Evolutionary conservation across 2,797 vertebrate species (phyloP).

Genomic region (Taeniopygia guttata): DNA sequence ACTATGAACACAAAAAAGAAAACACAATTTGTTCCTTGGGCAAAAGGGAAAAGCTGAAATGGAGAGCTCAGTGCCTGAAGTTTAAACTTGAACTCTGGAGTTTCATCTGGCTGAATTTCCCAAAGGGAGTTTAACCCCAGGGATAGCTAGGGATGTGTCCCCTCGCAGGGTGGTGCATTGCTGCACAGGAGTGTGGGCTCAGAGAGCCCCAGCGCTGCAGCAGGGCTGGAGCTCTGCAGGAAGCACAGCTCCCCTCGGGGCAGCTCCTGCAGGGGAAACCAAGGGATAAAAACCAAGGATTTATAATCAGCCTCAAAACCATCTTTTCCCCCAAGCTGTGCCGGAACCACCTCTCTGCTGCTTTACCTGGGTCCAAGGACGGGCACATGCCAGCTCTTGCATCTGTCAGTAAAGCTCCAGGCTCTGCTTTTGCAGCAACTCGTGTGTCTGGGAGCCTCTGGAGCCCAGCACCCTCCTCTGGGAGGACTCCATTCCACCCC

Average conservation of each 20-base stretch:
- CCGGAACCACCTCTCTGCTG: not conserved
- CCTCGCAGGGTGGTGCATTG: fast-evolving
- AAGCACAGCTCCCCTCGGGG: not conserved
- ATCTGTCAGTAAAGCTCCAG: not conserved
- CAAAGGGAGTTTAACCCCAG: fast-evolving
- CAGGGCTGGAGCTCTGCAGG: not conserved
- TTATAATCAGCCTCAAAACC: not conserved
- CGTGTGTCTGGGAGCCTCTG: not conserved
- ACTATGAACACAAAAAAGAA: not conserved
- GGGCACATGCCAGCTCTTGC: fast-evolving
- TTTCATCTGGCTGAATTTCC: not conserved
- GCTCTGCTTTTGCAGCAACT: not conserved
- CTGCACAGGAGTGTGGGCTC: fast-evolving
- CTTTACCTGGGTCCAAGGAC: not conserved
- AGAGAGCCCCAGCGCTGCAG: not conserved
- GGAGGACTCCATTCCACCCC: fast-evolving
- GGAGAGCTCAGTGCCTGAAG: not conserved
- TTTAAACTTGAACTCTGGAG: not conserved
- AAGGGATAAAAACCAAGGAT: not conserved
- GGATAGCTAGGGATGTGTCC: not conserved
- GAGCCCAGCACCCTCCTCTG: not conserved
- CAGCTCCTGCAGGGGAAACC: not conserved
- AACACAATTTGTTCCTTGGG: not conserved
- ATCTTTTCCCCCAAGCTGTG: not conserved
- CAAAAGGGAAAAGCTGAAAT: not conserved